phyloP scores from a whole-genome alignment of 2,888 invertebrate species.

The Sepiola atlantica region DNA sequence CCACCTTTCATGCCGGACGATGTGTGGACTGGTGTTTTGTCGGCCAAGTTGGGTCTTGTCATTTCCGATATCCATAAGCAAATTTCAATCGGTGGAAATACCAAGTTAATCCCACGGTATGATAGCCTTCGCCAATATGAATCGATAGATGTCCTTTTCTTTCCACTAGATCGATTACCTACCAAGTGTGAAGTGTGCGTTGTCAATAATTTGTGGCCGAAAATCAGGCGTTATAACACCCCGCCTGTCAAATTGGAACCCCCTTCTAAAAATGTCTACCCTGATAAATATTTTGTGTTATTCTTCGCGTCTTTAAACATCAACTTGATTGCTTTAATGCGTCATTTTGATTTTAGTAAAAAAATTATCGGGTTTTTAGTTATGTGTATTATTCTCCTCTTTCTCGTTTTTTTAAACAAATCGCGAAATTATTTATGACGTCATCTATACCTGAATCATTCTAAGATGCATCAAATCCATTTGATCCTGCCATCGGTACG shows the following conservation, averaged over 20 bases:
- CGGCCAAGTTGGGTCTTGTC: conserved; percentile 48
- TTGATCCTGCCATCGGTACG: too few relatives aligned
- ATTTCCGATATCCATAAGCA: not conserved
- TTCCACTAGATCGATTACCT: not conserved
- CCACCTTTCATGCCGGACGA: conserved; percentile 54
- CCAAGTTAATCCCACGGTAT: not conserved
- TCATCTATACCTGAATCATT: too few relatives aligned
- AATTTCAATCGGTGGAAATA: not conserved
- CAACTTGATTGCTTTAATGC: not conserved
- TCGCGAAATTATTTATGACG: not conserved
- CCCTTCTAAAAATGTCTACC: not conserved
- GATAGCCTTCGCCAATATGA: not conserved
- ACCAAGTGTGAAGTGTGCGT: not conserved
- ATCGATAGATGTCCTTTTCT: not conserved
- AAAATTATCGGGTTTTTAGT: not conserved
- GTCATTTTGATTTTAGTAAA: not conserved
- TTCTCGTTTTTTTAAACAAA: not conserved
- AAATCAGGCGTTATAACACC: not conserved
- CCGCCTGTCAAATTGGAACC: accelerated
- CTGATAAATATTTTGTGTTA: too few relatives aligned
- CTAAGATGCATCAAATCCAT: too few relatives aligned
- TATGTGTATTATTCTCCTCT: not conserved
- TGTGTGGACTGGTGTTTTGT: conserved; percentile 53
- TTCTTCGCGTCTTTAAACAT: not conserved
- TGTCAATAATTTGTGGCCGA: not conserved